Conservation (phyloP, 2,113 vertebrate genomes). For the Melanerpes aurifrons region DNA sequence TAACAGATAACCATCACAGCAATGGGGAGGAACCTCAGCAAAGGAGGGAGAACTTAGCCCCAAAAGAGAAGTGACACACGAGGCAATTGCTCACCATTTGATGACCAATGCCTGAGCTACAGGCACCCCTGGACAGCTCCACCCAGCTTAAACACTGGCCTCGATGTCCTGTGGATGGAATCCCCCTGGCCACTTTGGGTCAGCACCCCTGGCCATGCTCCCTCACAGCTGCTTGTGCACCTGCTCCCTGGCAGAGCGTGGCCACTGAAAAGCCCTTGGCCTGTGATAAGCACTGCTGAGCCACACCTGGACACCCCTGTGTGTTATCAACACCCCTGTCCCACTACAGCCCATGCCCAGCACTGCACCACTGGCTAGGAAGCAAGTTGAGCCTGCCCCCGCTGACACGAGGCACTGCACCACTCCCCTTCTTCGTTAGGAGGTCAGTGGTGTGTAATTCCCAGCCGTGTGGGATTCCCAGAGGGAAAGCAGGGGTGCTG, state of each 20-base stretch:
- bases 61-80: not conserved
- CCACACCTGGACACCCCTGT: not conserved
- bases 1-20: too few species aligned
- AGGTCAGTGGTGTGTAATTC: accelerated
- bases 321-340: not conserved
- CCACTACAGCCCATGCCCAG: not conserved
- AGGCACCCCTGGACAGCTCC: too few species aligned
- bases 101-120: not conserved
- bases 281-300: not conserved
- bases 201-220: not conserved
- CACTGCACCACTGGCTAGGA: not conserved
- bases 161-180: too few species aligned
- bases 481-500: not conserved
- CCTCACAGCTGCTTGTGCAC: not conserved
- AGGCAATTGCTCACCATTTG: not conserved
- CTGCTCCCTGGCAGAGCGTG: not conserved
- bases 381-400: not conserved
- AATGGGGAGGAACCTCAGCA: too few species aligned
- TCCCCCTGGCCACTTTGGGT: not conserved
- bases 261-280: not conserved
- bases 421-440: not conserved
- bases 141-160: too few species aligned
- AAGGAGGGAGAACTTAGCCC: not conserved
- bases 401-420: not conserved
- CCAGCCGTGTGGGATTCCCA: accelerated